Base-by-base conservation (phyloP, 37 sponge, comb jelly and placozoan species). In the Haliclona indistincta region DNA sequence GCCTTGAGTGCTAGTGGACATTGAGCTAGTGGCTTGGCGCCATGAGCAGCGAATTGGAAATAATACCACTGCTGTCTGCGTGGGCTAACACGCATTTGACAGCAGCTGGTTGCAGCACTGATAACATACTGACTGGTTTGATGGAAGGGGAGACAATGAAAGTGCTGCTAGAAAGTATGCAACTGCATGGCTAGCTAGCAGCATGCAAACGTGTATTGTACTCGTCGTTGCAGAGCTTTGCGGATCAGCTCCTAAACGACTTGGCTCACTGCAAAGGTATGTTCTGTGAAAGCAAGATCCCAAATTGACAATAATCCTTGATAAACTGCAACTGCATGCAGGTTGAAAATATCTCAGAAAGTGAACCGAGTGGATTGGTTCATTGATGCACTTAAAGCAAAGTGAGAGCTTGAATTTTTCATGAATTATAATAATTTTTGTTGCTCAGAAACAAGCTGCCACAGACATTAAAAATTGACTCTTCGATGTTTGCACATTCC, bases 281-380 rank as follows among this genome's bases (percentile, higher is more conserved):
- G 70, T 35, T 35, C 51, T 47, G 15, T n/a, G 51, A 17, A 10
- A 47, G 10, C 51, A 58, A 7, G 28, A 58, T 25, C 29, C 33
- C 28, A 28, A 5, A 43, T 2, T 3, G 2, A 4, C 28, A 7
- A 23, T 6, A 29, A 28, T 55, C 2, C 28, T 43, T 6, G 13
- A 68, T 36, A 22, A n/a, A 34, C 6, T 62, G 40, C 19, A 26
- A 52, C 64, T 56, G 17, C 13, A 22, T 34, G 19, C 58, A 86
- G 86, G 52, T 52, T 89, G 38, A 89, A 79, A 7, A n/a, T 51
- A 2, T 54, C 38, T 15, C 89, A 89, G 68, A 89, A 89, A 34
- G 80, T 89, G 33, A 83, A 44, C 23, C 62, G 89, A 45, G 75
- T 83, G 28, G 84, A 89, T 29, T 89, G 89, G 89, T 83, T 89